Base-by-base conservation (phyloP, 2,888 invertebrate genomes). In the Euspilapteryx auroguttella region DNA sequence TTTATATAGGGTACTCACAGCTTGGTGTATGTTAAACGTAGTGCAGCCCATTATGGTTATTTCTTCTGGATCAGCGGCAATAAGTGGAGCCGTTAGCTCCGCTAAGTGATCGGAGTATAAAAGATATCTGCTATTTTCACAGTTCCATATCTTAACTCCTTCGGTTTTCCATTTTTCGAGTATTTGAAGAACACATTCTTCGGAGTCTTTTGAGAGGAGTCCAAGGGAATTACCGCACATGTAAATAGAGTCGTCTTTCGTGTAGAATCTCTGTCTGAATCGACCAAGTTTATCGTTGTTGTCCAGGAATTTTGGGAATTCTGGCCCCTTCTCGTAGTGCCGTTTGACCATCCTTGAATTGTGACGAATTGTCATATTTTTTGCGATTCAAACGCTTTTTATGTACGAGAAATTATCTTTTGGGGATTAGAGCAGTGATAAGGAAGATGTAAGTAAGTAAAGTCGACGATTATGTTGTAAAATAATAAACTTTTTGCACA, bases 191-290 rank as follows among this genome's bases (percentile, higher is more conserved):
- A 56, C 35, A 3, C 42, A 36, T 26, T 55, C 43, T 35, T 63
- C 64, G 0, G 69, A 55, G 27, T 69, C 66, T 33, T 47, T 61
- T 0, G 61, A 61, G 3, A 61, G 56, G 3, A 68, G 41, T 2
- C 71, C 71, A n/a, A 71, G 34, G 0, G 68, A 65, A 35, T 69
- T 68, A 0, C 71, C 71, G 29, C 64, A 64, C 52, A 71, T 47
- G 40, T 71, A 69, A 12, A 64, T 59, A 1, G 37, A 38, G 2
- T 42, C 55, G 37, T 59, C 40, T 13, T 49, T 56, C 15, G 56
- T 17, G 32, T 51, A 61, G 37, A 69, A 71, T n/a, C 61, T 46
- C 9, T 50, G 44, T 21, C 55, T 46, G 28, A 63, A 58, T 28
- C 50, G 51, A 1, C 57, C 53, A 3, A 71, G 39, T 9, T 38